Base-by-base conservation (phyloP, 2,113 vertebrate genomes). In the Heloderma charlesbogerti region DNA sequence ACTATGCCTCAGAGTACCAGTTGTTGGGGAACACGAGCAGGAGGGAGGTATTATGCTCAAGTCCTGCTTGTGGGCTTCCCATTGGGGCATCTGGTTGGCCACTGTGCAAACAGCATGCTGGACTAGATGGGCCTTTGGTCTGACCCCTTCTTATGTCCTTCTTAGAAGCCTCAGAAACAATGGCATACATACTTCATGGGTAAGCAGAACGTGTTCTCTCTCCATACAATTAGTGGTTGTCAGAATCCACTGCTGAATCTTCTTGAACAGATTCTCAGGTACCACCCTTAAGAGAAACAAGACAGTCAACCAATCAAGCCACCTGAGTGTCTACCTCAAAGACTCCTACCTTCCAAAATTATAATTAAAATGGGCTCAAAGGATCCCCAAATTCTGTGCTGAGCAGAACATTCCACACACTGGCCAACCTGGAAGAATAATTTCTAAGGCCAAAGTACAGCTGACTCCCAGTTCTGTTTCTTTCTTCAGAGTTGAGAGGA, bases 231-330 rank as follows among this genome's bases (percentile, higher is more conserved):
- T 94, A 66, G 57, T 89, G 69, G 93, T 66, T 8, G 96, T 96
- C 86, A 96, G 89, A 90, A 96, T 77, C 93, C 92, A 96, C 0
- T 90, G 91, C 12, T 94, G 95, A 93, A 97, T 93, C 96, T 95
- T 95, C 74, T 93, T 91, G 93, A 92, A 96, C 87, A 96, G 84
- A 13, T 93, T 74, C 66, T 3, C 37, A 80, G 90, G 93, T 74
- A 90, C 79, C 37, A 88, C 29, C 66, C 86, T 97, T 27, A 78
- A 92, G 54, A 92, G 82, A 93, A 92, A 60, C 1, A 66, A 91
- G 66, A 60, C 1, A 43, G 89, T 51, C 87, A 90, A 13, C 15
- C 91, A 88, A 84, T 37, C 51, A 66, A 54, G 1, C 1, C 79
- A n/a, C 45, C 9, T 0, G 0, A 84, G 12, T 22, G 90, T 29